Percentiles rank a stretch among this genome's conserved stretches.
Conservation (phyloP, 2,888 invertebrate species). For the Mesorhabditis belari region DNA sequence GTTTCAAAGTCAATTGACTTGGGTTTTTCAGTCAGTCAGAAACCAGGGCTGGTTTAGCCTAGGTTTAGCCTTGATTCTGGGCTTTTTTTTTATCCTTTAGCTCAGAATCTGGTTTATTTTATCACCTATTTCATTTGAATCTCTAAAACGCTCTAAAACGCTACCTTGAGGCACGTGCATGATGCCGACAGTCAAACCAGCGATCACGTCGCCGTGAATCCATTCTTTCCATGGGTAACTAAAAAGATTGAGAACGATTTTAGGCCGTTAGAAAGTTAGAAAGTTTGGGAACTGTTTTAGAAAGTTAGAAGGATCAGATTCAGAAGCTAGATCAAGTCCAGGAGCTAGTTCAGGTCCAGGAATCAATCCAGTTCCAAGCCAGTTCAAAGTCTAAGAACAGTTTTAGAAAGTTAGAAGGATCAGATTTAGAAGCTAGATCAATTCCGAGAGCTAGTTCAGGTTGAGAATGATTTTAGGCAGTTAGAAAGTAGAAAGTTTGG, state of each 20-base stretch:
- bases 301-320: not conserved
- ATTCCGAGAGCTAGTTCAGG: too few relatives aligned
- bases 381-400: too few relatives aligned
- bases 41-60: too few relatives aligned
- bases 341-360: conserved; percentile 1
- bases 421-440: too few relatives aligned
- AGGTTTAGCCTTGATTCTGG: too few relatives aligned
- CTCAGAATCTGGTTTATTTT: not conserved
- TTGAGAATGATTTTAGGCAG: not conserved
- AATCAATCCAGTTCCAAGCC: too few relatives aligned
- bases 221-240: conserved; percentile 35
- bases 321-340: conserved; percentile 6
- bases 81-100: not conserved
- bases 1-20: too few relatives aligned
- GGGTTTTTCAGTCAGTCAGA: too few relatives aligned
- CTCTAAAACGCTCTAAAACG: not conserved
- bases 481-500: not conserved
- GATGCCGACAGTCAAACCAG: conserved; percentile 49
- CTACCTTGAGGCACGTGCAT: conserved; percentile 48
- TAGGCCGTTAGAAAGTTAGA: conserved; percentile 3
- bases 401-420: too few relatives aligned
- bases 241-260: conserved; percentile 8
- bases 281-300: not conserved
- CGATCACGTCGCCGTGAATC: conserved; percentile 40
- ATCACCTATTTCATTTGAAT: not conserved